Percentiles rank a stretch among this genome's conserved stretches.
phyloP scores from a whole-genome alignment of 2,888 invertebrate species.

The Ophion costatus region DNA sequence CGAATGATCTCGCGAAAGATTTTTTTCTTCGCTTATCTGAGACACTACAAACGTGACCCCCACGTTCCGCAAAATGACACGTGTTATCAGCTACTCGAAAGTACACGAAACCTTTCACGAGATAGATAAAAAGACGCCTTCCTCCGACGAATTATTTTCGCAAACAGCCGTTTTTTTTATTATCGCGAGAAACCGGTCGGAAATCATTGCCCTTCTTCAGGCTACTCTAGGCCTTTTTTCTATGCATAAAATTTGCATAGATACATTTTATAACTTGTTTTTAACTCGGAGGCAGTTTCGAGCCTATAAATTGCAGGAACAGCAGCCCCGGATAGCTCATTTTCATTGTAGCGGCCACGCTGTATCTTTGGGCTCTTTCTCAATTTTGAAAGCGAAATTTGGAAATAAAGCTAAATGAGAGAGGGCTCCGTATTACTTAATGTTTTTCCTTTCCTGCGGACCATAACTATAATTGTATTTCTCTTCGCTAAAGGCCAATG shows the following conservation, averaged over 20 bases:
- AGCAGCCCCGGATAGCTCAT: slow-evolving; percentile 1
- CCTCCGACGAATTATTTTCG: slow-evolving; percentile 26
- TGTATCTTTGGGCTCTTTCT: neutral
- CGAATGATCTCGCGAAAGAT: slow-evolving; percentile 18
- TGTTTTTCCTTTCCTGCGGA: too few relatives aligned
- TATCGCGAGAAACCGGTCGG: slow-evolving; percentile 53
- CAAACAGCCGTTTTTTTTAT: neutral
- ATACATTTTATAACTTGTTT: slow-evolving; percentile 40
- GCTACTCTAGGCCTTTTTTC: slow-evolving; percentile 35
- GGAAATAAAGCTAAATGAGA: neutral
- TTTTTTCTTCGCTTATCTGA: slow-evolving; percentile 52
- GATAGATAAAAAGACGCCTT: slow-evolving; percentile 10
- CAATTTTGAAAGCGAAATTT: neutral
- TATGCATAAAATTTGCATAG: slow-evolving; percentile 56
- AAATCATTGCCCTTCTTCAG: slow-evolving; percentile 26
- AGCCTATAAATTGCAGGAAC: slow-evolving; percentile 22
- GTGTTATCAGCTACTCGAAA: slow-evolving; percentile 50
- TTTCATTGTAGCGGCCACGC: slow-evolving; percentile 1
- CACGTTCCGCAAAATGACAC: slow-evolving; percentile 30
- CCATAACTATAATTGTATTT: too few relatives aligned
- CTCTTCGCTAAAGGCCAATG: neutral
- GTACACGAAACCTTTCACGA: slow-evolving; percentile 50
- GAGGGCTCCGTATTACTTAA: too few relatives aligned
- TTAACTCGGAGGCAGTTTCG: slow-evolving; percentile 12
- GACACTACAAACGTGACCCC: slow-evolving; percentile 47